These are phyloP conservation scores for Cacoxenus indagator DNA, from an alignment of 2,888 invertebrate genomes.

Conservation along the genomic window DNA sequence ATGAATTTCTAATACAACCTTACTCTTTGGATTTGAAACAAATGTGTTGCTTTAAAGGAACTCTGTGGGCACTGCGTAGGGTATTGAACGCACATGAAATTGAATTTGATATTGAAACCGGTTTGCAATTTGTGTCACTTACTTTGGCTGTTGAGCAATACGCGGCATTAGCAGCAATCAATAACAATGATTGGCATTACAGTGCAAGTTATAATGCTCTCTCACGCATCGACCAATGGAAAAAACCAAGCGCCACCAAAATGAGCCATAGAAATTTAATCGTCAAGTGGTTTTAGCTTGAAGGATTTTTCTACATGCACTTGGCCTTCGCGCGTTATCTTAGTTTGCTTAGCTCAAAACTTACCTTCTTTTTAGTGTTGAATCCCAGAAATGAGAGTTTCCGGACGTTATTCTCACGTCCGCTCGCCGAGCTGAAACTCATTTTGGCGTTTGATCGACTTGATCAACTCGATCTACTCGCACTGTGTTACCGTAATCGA, in stretches of 20 bases:
- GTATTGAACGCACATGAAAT: constrained; percentile 33
- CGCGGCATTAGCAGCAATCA: constrained; percentile 56
- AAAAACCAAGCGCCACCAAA: neutral
- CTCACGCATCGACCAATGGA: constrained; percentile 27
- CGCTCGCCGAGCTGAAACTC: constrained; percentile 68
- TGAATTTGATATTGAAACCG: constrained; percentile 44
- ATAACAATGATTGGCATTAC: constrained; percentile 51
- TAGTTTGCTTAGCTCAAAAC: too few relatives aligned
- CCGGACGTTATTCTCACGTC: constrained; percentile 74
- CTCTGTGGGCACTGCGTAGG: constrained; percentile 1
- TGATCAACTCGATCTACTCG: constrained; percentile 41
- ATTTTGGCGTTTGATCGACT: constrained; percentile 42
- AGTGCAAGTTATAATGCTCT: neutral
- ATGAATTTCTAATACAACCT: too few relatives aligned
- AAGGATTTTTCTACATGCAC: too few relatives aligned
- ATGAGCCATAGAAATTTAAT: too few relatives aligned
- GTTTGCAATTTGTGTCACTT: constrained; percentile 56
- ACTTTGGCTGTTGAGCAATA: constrained; percentile 27
- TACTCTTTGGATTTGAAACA: too few relatives aligned
- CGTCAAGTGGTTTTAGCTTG: too few relatives aligned
- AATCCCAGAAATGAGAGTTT: constrained; percentile 83
- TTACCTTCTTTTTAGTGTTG: constrained; percentile 73
- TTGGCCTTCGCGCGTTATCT: too few relatives aligned
- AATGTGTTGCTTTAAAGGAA: neutral
- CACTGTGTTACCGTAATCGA: neutral